A percentile compares a stretch with the other conserved stretches of the same genome.
Conservation (phyloP, 2,888 invertebrate genomes). For the Hypena proboscidalis region DNA sequence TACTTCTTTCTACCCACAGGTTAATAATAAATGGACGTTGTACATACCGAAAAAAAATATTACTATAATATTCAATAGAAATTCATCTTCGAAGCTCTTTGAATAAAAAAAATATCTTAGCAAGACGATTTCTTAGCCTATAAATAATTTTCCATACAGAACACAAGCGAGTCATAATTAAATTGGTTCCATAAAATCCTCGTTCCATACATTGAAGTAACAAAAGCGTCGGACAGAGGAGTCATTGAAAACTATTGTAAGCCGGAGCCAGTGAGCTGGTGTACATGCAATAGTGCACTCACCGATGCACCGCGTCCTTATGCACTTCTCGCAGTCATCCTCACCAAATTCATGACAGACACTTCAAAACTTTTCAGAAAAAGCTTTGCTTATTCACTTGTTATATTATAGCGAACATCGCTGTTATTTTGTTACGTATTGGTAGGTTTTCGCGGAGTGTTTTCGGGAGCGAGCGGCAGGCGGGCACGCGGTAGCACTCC, state of each 20-base stretch:
- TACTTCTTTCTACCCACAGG: too few species aligned
- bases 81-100: too few species aligned
- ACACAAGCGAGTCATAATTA: too few species aligned
- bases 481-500: constrained; percentile 58
- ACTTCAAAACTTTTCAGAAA: constrained; percentile 21
- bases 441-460: constrained; percentile 29
- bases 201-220: constrained; percentile 4
- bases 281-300: constrained; percentile 50
- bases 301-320: constrained; percentile 49
- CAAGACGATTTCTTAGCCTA: too few species aligned
- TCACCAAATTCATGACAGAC: constrained; percentile 23
- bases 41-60: too few species aligned
- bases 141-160: constrained; percentile 21
- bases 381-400: constrained; percentile 16
- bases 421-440: constrained; percentile 22
- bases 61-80: too few species aligned
- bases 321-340: constrained; percentile 41
- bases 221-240: constrained; percentile 7
- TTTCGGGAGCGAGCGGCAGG: constrained; percentile 27
- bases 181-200: constrained; percentile 14
- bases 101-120: too few species aligned
- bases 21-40: too few species aligned
- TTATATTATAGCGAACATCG: constrained; percentile 15
- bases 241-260: constrained; percentile 32
- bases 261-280: constrained; percentile 25